phyloP scores from a whole-genome alignment of 1,140 invertebrate genomes.

The Cyclargus thomasi region DNA sequence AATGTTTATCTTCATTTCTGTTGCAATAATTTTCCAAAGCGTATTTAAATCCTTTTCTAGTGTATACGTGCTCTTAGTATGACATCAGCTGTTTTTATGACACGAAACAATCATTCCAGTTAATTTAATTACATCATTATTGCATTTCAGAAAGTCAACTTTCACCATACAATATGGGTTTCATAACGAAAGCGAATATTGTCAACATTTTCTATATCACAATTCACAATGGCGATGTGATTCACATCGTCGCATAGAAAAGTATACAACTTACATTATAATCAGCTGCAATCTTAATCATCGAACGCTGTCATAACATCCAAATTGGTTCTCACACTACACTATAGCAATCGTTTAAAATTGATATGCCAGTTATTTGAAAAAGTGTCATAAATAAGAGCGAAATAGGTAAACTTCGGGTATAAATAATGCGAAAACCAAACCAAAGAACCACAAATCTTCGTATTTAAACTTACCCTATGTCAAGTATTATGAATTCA shows the following conservation, averaged over 20 bases:
- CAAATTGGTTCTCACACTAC: background rate
- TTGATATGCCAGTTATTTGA: no score
- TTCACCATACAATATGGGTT: conserved; percentile 2
- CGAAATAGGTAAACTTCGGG: no score
- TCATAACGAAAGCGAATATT: conserved; percentile 9
- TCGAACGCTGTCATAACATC: background rate
- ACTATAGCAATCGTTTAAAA: no score
- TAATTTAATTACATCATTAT: conserved; percentile 5
- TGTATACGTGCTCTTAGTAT: background rate
- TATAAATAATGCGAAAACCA: background rate
- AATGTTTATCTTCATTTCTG: background rate
- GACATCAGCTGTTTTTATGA: background rate
- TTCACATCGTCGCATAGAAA: conserved; percentile 9
- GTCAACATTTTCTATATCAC: conserved; percentile 12
- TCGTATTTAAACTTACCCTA: background rate
- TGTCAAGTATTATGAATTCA: background rate
- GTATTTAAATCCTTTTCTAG: background rate
- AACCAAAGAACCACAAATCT: background rate
- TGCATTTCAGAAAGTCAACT: conserved; percentile 2
- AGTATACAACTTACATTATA: background rate
- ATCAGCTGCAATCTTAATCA: background rate
- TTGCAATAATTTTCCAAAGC: background rate
- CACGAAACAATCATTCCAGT: conserved; percentile 2
- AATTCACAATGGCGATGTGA: conserved; percentile 9
- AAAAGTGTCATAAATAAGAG: no score